Base-by-base conservation (phyloP, 2,113 vertebrate genomes). In the Empidonax traillii region DNA sequence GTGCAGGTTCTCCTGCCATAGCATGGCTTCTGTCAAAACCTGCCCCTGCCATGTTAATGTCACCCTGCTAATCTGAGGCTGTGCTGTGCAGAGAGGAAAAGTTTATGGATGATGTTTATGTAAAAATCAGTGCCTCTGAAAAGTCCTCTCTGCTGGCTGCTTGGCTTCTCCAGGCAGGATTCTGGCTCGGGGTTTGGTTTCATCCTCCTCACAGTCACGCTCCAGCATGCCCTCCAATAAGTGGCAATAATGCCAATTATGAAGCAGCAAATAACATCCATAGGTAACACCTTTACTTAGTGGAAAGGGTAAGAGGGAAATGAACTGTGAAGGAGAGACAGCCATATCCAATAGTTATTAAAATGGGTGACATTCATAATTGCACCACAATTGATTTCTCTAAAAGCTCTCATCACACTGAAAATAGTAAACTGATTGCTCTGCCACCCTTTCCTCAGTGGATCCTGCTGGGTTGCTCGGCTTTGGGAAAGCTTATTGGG, bases 271-370 rank as follows among this genome's bases (percentile, higher is more conserved):
- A 91, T 88, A 71, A 55, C 63, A 33, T 80, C 78, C 53, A 12
- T 31, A 65, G 56, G 65, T 84, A 80, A 66, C 47, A 71, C 44
- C 76, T 96, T 94, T 81, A 89, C 96, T 87, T 80, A 65, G 68
- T 62, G 58, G 85, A 93, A 56, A 89, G 65, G 58, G 47, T 35
- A 62, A 87, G 58, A 33, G 86, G 69, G 90, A 89, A 96, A 95
- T 55, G 68, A 85, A 33, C 91, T 88, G 85, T 89, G 90, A 95
- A 96, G 72, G 76, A 85, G 88, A 94, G 83, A 89, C 39, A 75
- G 73, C 23, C 76, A 37, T 88, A 65, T 89, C 53, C 7, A 12
- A 6, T 74, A 90, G 91, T 94, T 84, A 90, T 84, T 88, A 77
- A 78, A 61, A 53, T 18, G 8, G 75, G 49, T 85, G 74, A 91